Conservation (phyloP, 1,140 invertebrate species). For the Drosophila sechellia region DNA sequence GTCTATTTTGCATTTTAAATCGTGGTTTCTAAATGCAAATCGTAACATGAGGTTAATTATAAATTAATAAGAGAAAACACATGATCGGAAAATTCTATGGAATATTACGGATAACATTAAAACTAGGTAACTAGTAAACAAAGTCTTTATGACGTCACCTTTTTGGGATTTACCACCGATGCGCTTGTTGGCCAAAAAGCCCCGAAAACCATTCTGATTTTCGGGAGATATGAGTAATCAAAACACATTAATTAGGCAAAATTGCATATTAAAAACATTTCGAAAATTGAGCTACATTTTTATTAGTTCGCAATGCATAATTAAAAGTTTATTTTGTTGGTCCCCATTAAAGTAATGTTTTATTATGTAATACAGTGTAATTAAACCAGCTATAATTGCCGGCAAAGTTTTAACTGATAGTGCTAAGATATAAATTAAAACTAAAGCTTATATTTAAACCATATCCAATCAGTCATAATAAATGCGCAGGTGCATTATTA, state of each 20-base stretch:
- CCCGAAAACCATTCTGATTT: constrained; percentile 13
- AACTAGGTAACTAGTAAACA: constrained; percentile 15
- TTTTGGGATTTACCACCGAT: constrained; percentile 46
- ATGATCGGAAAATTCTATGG: constrained; percentile 27
- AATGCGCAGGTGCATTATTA: neutral
- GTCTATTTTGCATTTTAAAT: constrained; percentile 68
- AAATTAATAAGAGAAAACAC: constrained; percentile 29
- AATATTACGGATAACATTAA: constrained; percentile 22
- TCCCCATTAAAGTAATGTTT: no score
- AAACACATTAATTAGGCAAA: no score
- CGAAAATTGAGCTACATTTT: no score
- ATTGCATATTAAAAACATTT: no score
- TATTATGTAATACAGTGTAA: neutral
- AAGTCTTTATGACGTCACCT: constrained; percentile 46
- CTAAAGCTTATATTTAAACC: neutral
- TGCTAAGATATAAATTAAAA: neutral
- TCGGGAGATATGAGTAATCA: constrained; percentile 31
- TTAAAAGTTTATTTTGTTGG: no score
- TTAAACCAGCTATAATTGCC: neutral
- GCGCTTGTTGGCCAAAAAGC: constrained; percentile 13
- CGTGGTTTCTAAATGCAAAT: constrained; percentile 69
- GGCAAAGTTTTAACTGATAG: neutral
- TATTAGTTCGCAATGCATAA: no score
- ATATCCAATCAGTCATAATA: neutral
- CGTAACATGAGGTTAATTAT: constrained; percentile 20